Base-by-base conservation (phyloP, 2,797 vertebrate species). In the Anguilla obscura region DNA sequence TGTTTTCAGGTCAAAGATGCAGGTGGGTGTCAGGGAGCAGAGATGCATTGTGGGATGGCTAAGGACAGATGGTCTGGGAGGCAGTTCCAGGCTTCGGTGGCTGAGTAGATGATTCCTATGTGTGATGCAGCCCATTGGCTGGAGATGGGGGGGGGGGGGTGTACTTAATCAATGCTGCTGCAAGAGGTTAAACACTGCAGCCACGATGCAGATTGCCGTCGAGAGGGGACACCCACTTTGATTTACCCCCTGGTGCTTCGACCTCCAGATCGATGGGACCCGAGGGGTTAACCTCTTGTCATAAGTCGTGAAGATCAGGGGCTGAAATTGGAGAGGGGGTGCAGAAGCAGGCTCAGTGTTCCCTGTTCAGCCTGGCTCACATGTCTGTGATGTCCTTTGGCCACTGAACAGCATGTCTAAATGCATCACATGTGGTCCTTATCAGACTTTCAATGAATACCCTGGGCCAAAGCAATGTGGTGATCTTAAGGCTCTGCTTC, bases 281-380 rank as follows among this genome's bases (percentile, higher is more conserved):
- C 18, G 82, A 88, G 87, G 80, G 90, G 90, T 92, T 92, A 92
- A 90, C 45, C 2, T 87, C 84, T 71, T 91, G 91, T 92, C 89
- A 91, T 90, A 92, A 91, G 69, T 93, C 89, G 90, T 83, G 85
- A 45, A 86, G 86, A 52, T 87, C 84, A 88, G 80, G 76, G 27
- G 63, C 89, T 63, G 48, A 85, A 71, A 80, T 36, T 71, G 60
- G 66, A 85, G 50, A 48, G 40, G 40, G 40, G 48, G 33, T 10
- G 33, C 56, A 63, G 79, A 54, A 30, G 66, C 14, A 40, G 10
- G 83, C 36, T 80, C 66, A 71, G 85, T 27, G 36, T 18, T 82
- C 76, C 45, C 24, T 30, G 40, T 33, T 63, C 27, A 90, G 30
- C 30, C 40, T 74, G 84, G 33, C 82, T 84, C 69, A 74, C 74